Evolutionary conservation across 2,888 invertebrate genomes (phyloP), one percentile per base, ranked within the genome.

Genomic region (Drosophila anomelani): DNA sequence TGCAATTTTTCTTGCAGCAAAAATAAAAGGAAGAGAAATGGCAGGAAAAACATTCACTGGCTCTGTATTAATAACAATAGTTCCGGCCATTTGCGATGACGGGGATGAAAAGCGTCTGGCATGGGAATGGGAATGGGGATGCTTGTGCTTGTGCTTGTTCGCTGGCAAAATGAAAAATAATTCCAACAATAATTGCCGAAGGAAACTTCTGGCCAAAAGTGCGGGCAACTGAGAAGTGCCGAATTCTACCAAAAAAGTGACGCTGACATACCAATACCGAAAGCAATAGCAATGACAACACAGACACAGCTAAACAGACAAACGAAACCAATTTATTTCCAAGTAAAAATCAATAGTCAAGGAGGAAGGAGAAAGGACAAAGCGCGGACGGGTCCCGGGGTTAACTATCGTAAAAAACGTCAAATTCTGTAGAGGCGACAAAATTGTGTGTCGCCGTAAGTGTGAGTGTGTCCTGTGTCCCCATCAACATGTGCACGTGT

Each of bases 241-340:
- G 55, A 79, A 79, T 59, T 55, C 41, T 29, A 5, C 10, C 23
- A 57, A 56, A 54, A 56, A 68, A 70, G 55, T 36, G 34, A 41
- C 20, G 41, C 23, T 47, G 15, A 55, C 32, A 67, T 55, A 58
- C 57, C 61, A 74, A 47, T 41, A 47, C 32, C 53, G 10, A 51
- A 15, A 3, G 51, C 51, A 53, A 36, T 36, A 15, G 36, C 51
- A 58, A 32, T 62, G 64, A 66, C 63, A 66, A 59, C 49, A 56
- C 49, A 56, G 36, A 26, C 61, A 57, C 23, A 68, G 69, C 81
- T 71, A 81, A 84, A 70, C 87, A 76, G 87, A 87, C 83, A 88
- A 85, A 85, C 88, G 88, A 85, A 85, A 88, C 86, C 85, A 88
- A 85, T 85, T 85, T 85, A 88, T 85, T 88, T 85, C 75, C 77